A percentile compares a stretch with the other conserved stretches of the same genome.
These are phyloP conservation scores for Microplitis demolitor DNA, from an alignment of 1,140 invertebrate species.

Conservation along the genomic window DNA sequence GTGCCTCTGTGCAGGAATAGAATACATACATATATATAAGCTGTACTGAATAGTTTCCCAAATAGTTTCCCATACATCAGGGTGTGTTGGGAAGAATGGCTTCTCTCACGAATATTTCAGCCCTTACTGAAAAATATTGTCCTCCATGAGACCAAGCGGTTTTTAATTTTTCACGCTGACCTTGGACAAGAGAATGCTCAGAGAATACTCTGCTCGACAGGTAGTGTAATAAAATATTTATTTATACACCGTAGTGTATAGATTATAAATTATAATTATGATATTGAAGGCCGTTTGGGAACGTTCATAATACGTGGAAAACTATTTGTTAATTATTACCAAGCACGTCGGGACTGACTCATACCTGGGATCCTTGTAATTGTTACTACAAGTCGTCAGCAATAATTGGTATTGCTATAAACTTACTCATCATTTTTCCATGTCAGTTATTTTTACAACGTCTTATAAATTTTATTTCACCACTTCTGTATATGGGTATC, in stretches of 20 bases:
- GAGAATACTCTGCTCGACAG: neutral
- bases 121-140: neutral
- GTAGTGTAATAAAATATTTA: neutral
- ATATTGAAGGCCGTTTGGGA: neutral
- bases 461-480: no score
- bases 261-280: no score
- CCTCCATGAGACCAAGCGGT: neutral
- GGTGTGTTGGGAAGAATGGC: neutral
- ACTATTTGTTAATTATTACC: neutral
- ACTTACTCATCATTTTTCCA: no score
- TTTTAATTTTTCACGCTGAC: neutral
- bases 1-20: no score
- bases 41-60: neutral
- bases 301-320: neutral
- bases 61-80: neutral
- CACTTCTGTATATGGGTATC: no score
- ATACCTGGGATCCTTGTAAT: neutral
- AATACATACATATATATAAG: neutral
- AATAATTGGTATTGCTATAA: no score
- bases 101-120: neutral
- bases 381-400: neutral
- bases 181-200: neutral
- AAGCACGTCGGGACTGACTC: neutral
- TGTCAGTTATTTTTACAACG: no score
- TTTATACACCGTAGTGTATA: no score